A percentile compares a stretch with the other conserved stretches of the same genome.
These are phyloP conservation scores for Choloepus didactylus DNA, from an alignment of 2,797 vertebrate species.

Conservation along the genomic window DNA sequence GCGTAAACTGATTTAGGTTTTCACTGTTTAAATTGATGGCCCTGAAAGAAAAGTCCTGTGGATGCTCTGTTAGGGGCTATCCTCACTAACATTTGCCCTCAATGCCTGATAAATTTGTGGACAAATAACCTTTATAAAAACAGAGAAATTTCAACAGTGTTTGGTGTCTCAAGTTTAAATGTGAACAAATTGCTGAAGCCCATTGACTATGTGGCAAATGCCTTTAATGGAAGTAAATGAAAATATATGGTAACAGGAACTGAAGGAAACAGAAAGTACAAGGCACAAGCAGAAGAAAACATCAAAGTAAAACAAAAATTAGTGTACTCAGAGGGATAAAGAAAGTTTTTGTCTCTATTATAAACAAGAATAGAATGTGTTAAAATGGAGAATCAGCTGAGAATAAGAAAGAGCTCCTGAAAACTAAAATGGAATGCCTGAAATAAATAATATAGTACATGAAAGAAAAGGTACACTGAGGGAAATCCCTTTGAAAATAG, in stretches of 20 bases:
- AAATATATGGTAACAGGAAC: background rate
- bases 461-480: slow-evolving; percentile 4
- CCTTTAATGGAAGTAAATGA: slow-evolving; percentile 38
- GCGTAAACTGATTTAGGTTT: background rate
- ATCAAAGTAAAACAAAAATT: background rate
- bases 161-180: slow-evolving; percentile 16
- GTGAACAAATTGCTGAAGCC: background rate
- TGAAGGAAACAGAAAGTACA: background rate
- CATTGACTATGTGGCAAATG: background rate
- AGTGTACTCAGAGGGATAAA: slow-evolving; percentile 40
- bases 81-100: background rate
- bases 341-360: background rate
- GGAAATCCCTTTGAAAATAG: background rate
- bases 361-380: slow-evolving; percentile 34
- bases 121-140: background rate
- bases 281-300: background rate
- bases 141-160: background rate
- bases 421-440: slow-evolving; percentile 38
- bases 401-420: background rate
- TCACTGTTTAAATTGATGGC: background rate
- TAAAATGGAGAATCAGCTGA: slow-evolving; percentile 7
- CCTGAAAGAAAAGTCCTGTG: background rate
- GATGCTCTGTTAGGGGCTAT: background rate
- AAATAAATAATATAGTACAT: slow-evolving; percentile 58
- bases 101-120: background rate